Percentiles rank a stretch among this genome's conserved stretches.
Evolutionary conservation across 2,888 invertebrate genomes (phyloP).

Genomic region (Salticus scenicus): DNA sequence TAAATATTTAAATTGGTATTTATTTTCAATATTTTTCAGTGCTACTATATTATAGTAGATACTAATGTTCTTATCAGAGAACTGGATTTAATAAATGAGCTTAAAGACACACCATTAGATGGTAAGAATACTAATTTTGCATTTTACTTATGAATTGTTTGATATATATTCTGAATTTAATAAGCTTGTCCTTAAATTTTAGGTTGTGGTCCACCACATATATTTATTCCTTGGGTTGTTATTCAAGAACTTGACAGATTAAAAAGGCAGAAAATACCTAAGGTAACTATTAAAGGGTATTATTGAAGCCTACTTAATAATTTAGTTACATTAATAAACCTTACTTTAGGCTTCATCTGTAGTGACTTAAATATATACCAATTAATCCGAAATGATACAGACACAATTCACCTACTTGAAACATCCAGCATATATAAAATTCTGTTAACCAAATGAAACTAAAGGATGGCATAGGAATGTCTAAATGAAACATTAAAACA

Average conservation of each 20-base stretch:
- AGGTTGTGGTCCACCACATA: conserved; percentile 58
- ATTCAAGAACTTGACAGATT: conserved; percentile 46
- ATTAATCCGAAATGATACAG: no score
- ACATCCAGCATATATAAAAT: no score
- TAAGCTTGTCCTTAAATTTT: background rate
- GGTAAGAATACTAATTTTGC: conserved; percentile 16
- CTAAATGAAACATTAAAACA: no score
- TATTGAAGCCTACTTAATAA: no score
- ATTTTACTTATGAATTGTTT: background rate
- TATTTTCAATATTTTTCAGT: conserved; percentile 22
- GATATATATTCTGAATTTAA: background rate
- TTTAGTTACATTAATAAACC: no score
- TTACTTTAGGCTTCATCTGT: no score
- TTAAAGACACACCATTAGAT: conserved; percentile 42
- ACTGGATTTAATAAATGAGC: conserved; percentile 15
- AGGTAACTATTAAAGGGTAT: background rate
- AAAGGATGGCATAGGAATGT: no score
- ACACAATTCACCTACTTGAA: no score
- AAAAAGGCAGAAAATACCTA: background rate
- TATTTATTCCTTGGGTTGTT: conserved; percentile 57
- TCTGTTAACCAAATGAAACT: no score
- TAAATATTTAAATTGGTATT: background rate
- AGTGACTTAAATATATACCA: no score
- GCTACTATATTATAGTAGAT: conserved; percentile 53
- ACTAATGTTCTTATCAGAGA: conserved; percentile 51